Conservation (phyloP, 2,888 invertebrate species). For the Leucoptera coffeella region DNA sequence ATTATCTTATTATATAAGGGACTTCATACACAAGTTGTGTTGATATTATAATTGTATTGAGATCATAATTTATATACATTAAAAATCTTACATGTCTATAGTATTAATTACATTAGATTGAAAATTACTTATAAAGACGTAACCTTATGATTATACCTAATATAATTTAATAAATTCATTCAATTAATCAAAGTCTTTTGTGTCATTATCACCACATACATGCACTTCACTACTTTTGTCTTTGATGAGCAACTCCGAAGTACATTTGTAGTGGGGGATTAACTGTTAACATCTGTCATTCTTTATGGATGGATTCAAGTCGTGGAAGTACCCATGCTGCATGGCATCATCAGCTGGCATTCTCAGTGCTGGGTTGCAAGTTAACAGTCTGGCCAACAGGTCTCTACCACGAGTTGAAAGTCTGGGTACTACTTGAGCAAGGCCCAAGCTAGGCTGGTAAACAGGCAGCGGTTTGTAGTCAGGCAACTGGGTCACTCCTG, state of each 20-base stretch:
- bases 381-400: constrained; percentile 83
- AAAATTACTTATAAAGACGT: no score
- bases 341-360: constrained; percentile 96
- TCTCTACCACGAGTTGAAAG: constrained; percentile 90
- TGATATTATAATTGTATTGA: no score
- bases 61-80: no score
- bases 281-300: constrained; percentile 59
- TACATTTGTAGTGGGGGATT: constrained; percentile 45
- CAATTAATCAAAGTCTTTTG: no score
- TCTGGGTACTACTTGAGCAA: constrained; percentile 88
- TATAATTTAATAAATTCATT: no score
- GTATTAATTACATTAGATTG: no score
- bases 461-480: constrained; percentile 95
- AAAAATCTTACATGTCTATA: no score
- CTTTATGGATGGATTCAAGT: constrained; percentile 64
- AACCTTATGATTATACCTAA: no score
- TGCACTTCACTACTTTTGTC: constrained; percentile 34
- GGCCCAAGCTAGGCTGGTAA: constrained; percentile 88
- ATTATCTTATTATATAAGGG: no score
- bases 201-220: constrained; percentile 35
- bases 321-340: constrained; percentile 91
- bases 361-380: constrained; percentile 91
- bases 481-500: constrained; percentile 86
- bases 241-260: constrained; percentile 46
- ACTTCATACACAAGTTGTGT: no score